Base-by-base conservation (phyloP, 2,797 vertebrate species). In the Esox lucius region DNA sequence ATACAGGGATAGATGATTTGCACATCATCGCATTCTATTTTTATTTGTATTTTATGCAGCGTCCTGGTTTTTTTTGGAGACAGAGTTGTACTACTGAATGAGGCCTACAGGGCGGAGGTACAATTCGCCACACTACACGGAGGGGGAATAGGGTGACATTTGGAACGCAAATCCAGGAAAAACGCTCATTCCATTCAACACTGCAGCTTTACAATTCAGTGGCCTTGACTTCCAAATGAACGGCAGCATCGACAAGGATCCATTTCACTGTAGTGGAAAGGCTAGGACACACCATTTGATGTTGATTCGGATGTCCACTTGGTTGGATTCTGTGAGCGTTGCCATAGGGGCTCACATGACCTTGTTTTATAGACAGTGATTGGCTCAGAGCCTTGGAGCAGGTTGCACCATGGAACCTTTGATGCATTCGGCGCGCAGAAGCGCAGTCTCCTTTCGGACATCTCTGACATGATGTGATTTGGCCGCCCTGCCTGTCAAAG, bases 391-490 rank as follows among this genome's bases (percentile, higher is more conserved):
- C 42, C 39, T 33, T 1, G 26, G 39, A 70, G 33, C 39, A 48
- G 15, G 61, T 26, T 49, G 11, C 24, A 19, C 12, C 42, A 53
- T 26, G 19, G 16, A 19, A 15, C 24, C 48, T 42, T 56, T 31
- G 49, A 39, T 59, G 24, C 46, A 26, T 24, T 59, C 35, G 7
- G n/a, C 42, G 35, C 28, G 4, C 16, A 42, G 16, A 31, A 39
- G 35, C 28, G 71, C 33, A 61, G 1, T 15, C 35, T 68, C 35
- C 24, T 56, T 16, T 53, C 61, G 16, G 9, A 26, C 24, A 35
- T 78, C 8, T 59, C 59, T 70, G 24, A 71, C 70, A 61, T 71
- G 62, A 75, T 56, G 66, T 26, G 26, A 68, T 69, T 42, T 49
- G 31, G 66, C 66, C 53, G 59, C 56, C 39, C 70, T 22, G n/a